Evolutionary conservation across 1,140 invertebrate species (phyloP).

Genomic region (Aphidius gifuensis): DNA sequence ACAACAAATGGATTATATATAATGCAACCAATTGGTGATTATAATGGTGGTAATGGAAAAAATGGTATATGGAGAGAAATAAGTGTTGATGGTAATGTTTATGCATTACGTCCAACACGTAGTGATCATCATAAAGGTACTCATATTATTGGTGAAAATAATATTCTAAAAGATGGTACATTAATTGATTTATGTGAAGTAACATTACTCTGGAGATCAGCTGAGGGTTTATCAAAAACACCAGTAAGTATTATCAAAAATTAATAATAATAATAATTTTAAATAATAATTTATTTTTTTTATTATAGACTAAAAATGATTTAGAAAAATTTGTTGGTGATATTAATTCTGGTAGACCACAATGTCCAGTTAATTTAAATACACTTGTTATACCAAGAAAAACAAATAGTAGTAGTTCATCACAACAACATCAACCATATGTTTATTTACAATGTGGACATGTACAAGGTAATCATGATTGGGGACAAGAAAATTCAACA

Average conservation of each 20-base stretch:
- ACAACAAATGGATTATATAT: conserved; percentile 98
- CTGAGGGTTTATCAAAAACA: conserved; percentile 89
- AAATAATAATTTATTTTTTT: conserved; percentile 12
- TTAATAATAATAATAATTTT: neutral
- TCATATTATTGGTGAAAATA: conserved; percentile 78
- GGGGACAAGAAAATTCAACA: conserved; percentile 83
- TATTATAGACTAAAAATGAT: conserved; percentile 77
- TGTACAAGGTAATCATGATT: conserved; percentile 91
- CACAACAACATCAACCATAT: conserved; percentile 82
- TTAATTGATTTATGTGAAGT: conserved; percentile 98
- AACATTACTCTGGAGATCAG: conserved; percentile 95
- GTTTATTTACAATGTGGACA: conserved; percentile 98
- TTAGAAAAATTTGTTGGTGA: conserved; percentile 91
- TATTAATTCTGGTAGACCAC: conserved; percentile 95
- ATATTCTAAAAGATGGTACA: conserved; percentile 93
- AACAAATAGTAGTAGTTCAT: conserved; percentile 63
- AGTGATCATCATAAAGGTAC: conserved; percentile 89
- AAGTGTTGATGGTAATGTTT: conserved; percentile 94
- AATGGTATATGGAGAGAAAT: conserved; percentile 92
- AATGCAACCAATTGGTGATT: conserved; percentile 85
- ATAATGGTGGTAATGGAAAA: conserved; percentile 74
- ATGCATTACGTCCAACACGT: conserved; percentile 87
- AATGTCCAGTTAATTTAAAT: conserved; percentile 98
- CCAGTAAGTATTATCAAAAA: conserved; percentile 66
- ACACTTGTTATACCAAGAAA: conserved; percentile 95